Conservation (phyloP, 1,140 invertebrate species). For the Drosophila neocordata region DNA sequence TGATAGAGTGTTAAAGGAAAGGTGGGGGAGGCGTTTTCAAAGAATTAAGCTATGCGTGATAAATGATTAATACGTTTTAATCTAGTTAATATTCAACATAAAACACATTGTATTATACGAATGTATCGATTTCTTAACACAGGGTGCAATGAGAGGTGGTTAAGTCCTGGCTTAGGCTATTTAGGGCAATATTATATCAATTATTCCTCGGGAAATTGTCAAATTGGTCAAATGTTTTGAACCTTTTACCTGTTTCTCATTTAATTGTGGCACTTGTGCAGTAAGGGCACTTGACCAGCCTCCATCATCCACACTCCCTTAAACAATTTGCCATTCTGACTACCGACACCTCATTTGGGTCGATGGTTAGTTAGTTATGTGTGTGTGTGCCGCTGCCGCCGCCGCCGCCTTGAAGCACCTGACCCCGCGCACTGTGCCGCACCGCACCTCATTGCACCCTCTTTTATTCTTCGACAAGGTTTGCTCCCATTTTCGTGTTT, state of each 20-base stretch:
- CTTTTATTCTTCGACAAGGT: slow-evolving; percentile 17
- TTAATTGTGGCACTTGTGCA: slow-evolving; percentile 49
- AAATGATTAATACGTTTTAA: no score
- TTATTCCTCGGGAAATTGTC: background rate
- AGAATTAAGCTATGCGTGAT: no score
- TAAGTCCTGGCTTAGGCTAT: no score
- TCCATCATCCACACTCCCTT: background rate
- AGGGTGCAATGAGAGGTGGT: background rate
- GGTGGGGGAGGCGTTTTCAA: no score
- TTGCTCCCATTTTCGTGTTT: slow-evolving; percentile 23
- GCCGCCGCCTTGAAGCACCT: background rate
- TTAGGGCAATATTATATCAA: background rate
- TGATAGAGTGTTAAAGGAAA: no score
- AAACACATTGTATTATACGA: no score
- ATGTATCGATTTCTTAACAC: background rate
- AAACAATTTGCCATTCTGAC: slow-evolving; percentile 20
- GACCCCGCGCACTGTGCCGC: background rate
- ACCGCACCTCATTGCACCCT: background rate
- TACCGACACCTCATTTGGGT: slow-evolving; percentile 48
- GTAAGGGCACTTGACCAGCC: background rate
- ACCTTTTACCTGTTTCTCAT: background rate
- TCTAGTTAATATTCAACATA: no score
- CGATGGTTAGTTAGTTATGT: background rate
- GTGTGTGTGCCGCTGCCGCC: background rate
- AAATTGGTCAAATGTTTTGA: background rate